A percentile compares a stretch with the other conserved stretches of the same genome.
These are phyloP conservation scores for Tenualosa thibaudeaui DNA, from an alignment of 2,797 vertebrate species.

Conservation along the genomic window DNA sequence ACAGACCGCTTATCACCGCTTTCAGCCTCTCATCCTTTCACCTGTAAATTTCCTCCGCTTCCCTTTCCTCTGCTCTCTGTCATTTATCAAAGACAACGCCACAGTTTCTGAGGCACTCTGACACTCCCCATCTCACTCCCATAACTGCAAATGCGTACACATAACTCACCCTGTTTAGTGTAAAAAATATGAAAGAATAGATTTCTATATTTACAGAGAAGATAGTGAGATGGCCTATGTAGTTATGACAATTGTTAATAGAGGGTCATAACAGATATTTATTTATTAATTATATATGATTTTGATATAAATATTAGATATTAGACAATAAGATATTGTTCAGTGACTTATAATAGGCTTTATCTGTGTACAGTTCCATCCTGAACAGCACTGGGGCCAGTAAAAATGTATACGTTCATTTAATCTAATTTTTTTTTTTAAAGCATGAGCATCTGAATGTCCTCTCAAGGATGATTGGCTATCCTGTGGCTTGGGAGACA, in stretches of 20 bases:
- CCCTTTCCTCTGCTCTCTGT: not conserved
- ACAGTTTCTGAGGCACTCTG: not conserved
- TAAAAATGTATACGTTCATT: not conserved
- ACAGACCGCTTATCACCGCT: conserved; percentile 28
- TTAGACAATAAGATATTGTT: not conserved
- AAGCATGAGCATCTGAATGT: not conserved
- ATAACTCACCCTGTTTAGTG: not conserved
- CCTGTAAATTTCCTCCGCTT: conserved; percentile 18
- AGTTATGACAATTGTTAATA: not conserved
- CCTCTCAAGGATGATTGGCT: not conserved
- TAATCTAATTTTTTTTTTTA: too few species aligned
- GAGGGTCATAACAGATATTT: not conserved
- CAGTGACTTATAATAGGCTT: not conserved
- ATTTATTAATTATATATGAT: too few species aligned
- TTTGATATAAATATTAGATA: not conserved
- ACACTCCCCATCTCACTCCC: not conserved
- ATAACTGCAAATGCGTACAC: not conserved
- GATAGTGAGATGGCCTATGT: not conserved
- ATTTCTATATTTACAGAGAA: not conserved
- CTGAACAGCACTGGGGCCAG: not conserved
- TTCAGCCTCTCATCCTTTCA: conserved; percentile 19
- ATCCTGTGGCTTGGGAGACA: not conserved
- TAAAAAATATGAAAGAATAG: not conserved
- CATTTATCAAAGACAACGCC: not conserved
- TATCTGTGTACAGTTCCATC: not conserved